Percentiles rank a stretch among this genome's conserved stretches.
These are phyloP conservation scores for Epiblema foenella DNA, from an alignment of 2,888 invertebrate species.

Conservation along the genomic window DNA sequence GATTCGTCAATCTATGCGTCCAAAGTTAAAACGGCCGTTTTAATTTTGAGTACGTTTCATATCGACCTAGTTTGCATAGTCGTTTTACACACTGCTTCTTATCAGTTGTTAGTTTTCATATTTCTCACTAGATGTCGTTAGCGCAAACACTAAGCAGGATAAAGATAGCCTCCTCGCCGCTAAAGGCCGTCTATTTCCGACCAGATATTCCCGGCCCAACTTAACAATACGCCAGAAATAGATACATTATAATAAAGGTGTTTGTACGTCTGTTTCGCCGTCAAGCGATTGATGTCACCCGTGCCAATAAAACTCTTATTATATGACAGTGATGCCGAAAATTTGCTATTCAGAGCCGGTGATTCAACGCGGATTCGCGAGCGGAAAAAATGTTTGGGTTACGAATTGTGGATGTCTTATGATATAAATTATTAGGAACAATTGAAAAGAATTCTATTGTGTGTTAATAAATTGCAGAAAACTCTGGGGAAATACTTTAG, in stretches of 20 bases:
- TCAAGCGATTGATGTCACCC: conserved; percentile 30
- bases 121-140: neutral
- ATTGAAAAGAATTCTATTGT: neutral
- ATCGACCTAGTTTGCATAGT: no score
- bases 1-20: no score
- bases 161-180: conserved; percentile 24
- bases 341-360: conserved; percentile 21
- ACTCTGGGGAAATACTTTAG: neutral
- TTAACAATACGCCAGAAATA: conserved; percentile 33
- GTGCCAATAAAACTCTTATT: conserved; percentile 33
- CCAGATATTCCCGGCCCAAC: conserved; percentile 26
- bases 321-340: conserved; percentile 36
- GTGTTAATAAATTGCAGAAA: neutral
- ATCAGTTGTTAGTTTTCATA: neutral
- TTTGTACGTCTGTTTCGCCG: conserved; percentile 5
- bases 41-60: no score
- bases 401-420: neutral
- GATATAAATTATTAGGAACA: neutral
- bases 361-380: conserved; percentile 22
- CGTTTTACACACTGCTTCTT: no score
- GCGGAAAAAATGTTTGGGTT: conserved; percentile 4
- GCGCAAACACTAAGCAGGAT: conserved; percentile 9
- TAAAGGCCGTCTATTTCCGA: conserved; percentile 39
- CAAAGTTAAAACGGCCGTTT: no score
- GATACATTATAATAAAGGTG: conserved; percentile 25